Evolutionary conservation across 2,888 invertebrate species (phyloP).

Genomic region (Megaustenia siamemsis): DNA sequence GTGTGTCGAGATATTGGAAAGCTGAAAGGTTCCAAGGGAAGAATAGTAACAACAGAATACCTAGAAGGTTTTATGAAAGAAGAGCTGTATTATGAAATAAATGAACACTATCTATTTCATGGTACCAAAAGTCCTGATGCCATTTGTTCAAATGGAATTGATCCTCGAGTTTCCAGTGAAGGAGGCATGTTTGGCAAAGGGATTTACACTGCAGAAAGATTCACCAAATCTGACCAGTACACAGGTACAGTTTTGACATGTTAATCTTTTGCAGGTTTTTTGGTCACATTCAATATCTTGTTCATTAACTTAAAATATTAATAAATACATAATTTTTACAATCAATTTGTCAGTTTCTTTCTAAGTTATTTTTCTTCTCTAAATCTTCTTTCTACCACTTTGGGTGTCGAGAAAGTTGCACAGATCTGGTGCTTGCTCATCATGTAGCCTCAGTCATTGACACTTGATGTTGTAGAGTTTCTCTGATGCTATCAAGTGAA

Average conservation of each 20-base stretch:
- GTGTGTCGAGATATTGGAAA: conserved; percentile 51
- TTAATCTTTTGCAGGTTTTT: background rate
- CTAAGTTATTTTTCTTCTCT: background rate
- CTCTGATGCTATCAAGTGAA: no score
- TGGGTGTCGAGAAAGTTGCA: no score
- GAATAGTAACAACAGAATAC: conserved; percentile 20
- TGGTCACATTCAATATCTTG: background rate
- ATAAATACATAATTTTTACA: background rate
- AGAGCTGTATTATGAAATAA: conserved; percentile 61
- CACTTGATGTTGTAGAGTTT: no score
- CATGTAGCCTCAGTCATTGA: no score
- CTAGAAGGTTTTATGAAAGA: conserved; percentile 28
- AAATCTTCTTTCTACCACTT: no score
- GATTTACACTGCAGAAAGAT: conserved; percentile 68
- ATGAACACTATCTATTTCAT: conserved; percentile 70
- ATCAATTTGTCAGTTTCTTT: background rate
- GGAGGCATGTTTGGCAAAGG: conserved; percentile 68
- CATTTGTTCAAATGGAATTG: conserved; percentile 64
- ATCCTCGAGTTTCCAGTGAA: conserved; percentile 58
- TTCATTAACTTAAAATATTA: background rate
- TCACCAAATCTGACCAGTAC: conserved; percentile 72
- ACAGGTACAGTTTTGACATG: conserved; percentile 59
- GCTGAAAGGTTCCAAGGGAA: conserved; percentile 38
- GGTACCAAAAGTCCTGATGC: conserved; percentile 63
- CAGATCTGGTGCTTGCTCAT: no score